Evolutionary conservation across 2,888 invertebrate genomes (phyloP), one percentile per base, ranked within the genome.

Genomic region (Caenorhabditis sulstoni): DNA sequence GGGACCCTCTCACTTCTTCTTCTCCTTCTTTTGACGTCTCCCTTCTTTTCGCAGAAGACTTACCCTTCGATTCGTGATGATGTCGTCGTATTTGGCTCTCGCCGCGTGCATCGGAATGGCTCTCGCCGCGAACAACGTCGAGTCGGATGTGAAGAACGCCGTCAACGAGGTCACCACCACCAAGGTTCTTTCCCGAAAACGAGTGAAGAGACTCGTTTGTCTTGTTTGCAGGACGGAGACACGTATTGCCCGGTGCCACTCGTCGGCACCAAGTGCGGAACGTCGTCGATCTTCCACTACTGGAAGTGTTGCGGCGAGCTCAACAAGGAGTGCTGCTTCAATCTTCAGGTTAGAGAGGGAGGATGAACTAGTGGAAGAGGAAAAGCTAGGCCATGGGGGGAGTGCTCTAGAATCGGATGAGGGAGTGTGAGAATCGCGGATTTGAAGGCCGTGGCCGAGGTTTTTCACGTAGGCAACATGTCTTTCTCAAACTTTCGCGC

Each of bases 271-370:
- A 73, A 81, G 22, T 89, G 89, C 64, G 89, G 89, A 20, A 73
- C 83, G 1, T 78, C 84, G n/a, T 81, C 83, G 23, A 55, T 86
- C 73, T 86, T 87, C 73, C 87, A 89, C 65, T 89, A 88, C 79
- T 88, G 86, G 84, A 85, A 86, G 59, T 89, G 89, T 73, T 89
- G 89, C 53, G 89, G 89, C 50, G 82, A 85, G n/a, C 70, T 87
- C 44, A 84, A 85, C 67, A 86, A 84, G 73, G 88, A 87, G 49
- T 87, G 88, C 77, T 88, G 88, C 78, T 86, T 88, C 81, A 84
- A 86, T 53, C 82, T 87, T 18, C 87, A 87, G 82, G 41, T 41
- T 3, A 3, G 41, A 11, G 11, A 11, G 2, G 14, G 41, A 41
- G 41, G 11, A 11, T 3, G 14, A 11, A 11, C 3, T 16, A 23